A percentile compares a stretch with the other conserved stretches of the same genome.
Conservation (phyloP, 2,888 invertebrate species). For the Anoplius nigerrimus region DNA sequence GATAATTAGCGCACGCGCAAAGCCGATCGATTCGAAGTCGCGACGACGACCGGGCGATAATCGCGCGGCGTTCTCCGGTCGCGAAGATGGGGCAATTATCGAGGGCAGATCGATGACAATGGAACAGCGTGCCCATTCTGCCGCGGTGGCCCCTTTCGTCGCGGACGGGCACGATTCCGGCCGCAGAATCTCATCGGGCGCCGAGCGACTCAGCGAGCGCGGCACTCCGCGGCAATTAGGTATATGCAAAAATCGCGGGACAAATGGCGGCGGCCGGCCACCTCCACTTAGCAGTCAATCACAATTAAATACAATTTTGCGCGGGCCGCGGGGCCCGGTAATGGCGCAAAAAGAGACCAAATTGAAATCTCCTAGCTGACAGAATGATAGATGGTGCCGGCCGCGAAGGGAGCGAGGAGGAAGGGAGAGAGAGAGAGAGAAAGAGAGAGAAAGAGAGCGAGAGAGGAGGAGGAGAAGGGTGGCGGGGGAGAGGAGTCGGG, state of each 20-base stretch:
- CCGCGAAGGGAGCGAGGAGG: constrained; percentile 6
- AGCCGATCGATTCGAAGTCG: no score
- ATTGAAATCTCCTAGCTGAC: constrained; percentile 73
- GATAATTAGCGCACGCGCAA: no score
- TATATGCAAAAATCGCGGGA: constrained; percentile 63
- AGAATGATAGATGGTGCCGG: constrained; percentile 70
- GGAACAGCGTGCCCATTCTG: no score
- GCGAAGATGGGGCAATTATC: no score
- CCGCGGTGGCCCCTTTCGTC: no score
- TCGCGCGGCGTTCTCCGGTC: no score
- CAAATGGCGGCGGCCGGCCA: constrained; percentile 62
- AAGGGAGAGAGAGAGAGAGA: constrained; percentile 4
- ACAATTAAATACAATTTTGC: constrained; percentile 74
- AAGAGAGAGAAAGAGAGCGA: constrained; percentile 3
- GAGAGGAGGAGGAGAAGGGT: not conserved
- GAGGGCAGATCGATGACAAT: no score
- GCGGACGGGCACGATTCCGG: not conserved
- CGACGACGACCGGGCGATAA: no score
- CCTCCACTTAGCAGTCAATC: constrained; percentile 72
- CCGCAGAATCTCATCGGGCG: constrained; percentile 31
- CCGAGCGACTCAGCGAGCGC: constrained; percentile 38
- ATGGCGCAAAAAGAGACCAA: constrained; percentile 73
- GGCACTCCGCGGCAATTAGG: constrained; percentile 56
- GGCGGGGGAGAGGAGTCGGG: not conserved
- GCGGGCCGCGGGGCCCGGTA: constrained; percentile 61